phyloP scores from a whole-genome alignment of 1,140 invertebrate species.

The Glossosoma conforme region DNA sequence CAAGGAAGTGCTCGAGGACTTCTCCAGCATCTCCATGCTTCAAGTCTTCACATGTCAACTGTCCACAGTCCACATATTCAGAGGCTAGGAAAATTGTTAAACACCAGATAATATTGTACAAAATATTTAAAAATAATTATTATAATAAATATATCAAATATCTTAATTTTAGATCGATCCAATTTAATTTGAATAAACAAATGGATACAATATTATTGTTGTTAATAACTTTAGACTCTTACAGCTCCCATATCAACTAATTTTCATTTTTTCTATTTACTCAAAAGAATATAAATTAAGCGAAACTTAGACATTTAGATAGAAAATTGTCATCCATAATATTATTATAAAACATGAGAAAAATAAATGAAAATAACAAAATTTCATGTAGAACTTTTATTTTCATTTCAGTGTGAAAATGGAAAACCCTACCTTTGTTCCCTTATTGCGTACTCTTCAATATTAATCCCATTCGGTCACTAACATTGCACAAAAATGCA shows the following conservation, averaged over 20 bases:
- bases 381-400: too few relatives aligned
- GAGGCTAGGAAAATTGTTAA: not conserved
- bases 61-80: conserved; percentile 17
- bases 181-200: too few relatives aligned
- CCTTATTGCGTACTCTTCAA: too few relatives aligned
- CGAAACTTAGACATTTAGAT: conserved; percentile 16
- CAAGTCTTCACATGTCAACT: conserved; percentile 8
- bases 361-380: conserved; percentile 10
- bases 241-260: not conserved
- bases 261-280: not conserved
- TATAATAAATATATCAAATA: not conserved
- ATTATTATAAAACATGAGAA: conserved; percentile 6
- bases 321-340: conserved; percentile 24
- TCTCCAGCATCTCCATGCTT: too few relatives aligned
- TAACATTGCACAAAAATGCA: too few relatives aligned
- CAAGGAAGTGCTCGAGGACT: too few relatives aligned
- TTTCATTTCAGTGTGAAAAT: too few relatives aligned
- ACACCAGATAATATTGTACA: too few relatives aligned
- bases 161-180: conserved; percentile 6
- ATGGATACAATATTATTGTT: too few relatives aligned
- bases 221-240: too few relatives aligned
- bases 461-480: too few relatives aligned
- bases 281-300: not conserved
- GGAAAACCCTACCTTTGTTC: too few relatives aligned
- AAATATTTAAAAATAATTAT: not conserved